These are phyloP conservation scores for Salvator merianae DNA, from an alignment of 2,113 vertebrate genomes.

Conservation along the genomic window DNA sequence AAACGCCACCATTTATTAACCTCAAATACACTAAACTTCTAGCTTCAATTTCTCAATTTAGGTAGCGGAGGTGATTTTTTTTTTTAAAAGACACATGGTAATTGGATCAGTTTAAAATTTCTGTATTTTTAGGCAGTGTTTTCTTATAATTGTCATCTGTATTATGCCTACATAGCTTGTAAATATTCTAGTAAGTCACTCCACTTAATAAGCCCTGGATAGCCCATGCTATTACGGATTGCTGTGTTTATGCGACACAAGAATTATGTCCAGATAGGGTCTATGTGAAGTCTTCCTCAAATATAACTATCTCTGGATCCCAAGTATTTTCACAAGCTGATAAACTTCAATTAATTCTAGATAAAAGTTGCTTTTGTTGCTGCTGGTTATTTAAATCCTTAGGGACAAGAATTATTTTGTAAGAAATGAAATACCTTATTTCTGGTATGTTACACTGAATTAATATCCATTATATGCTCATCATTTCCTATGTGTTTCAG, in stretches of 20 bases:
- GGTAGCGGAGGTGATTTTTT: not conserved
- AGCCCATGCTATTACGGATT: not conserved
- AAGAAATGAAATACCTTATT: not conserved
- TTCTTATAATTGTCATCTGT: not conserved
- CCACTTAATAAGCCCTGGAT: not conserved
- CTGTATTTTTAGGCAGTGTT: not conserved
- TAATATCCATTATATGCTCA: not conserved
- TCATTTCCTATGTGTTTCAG: not conserved
- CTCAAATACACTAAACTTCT: not conserved
- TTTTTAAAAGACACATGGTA: not conserved
- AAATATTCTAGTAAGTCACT: not conserved
- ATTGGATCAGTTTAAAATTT: not conserved
- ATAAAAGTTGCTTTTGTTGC: not conserved
- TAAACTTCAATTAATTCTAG: not conserved
- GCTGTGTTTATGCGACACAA: not conserved
- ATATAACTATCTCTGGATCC: not conserved
- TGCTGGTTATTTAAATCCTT: not conserved
- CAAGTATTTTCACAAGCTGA: not conserved
- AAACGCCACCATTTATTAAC: not conserved
- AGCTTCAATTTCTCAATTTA: not conserved
- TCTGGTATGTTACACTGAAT: not conserved
- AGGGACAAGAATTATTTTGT: not conserved
- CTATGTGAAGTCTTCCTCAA: not conserved
- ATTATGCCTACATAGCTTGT: not conserved
- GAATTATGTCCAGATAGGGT: not conserved